Conservation (phyloP, 2,888 invertebrate species). For the Zele albiditarsus region DNA sequence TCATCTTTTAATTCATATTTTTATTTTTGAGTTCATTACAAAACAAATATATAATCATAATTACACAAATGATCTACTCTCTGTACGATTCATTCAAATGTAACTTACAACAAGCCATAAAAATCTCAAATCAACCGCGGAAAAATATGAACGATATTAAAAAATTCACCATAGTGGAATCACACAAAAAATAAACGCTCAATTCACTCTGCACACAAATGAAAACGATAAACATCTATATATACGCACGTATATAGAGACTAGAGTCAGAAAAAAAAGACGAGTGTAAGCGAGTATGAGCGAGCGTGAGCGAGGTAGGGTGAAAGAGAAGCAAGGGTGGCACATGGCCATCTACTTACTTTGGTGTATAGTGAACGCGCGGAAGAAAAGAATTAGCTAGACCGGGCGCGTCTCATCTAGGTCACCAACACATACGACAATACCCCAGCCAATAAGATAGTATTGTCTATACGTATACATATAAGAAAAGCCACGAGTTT, state of each 20-base stretch:
- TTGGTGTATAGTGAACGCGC: conserved; percentile 65
- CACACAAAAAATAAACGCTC: neutral
- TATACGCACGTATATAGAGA: neutral
- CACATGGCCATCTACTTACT: conserved; percentile 71
- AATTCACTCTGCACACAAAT: conserved; percentile 31
- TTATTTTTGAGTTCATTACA: too few relatives aligned
- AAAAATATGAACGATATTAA: conserved; percentile 21
- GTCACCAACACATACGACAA: conserved; percentile 63
- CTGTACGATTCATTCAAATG: too few relatives aligned
- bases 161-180: conserved; percentile 23
- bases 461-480: conserved; percentile 16
- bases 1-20: too few relatives aligned
- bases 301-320: neutral
- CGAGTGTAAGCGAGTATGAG: neutral
- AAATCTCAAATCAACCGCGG: too few relatives aligned
- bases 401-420: conserved; percentile 71
- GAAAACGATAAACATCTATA: conserved; percentile 16
- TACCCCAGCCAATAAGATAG: neutral
- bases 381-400: conserved; percentile 72
- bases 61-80: too few relatives aligned
- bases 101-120: too few relatives aligned
- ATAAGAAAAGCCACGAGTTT: conserved; percentile 27
- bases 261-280: neutral
- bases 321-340: conserved; percentile 44
- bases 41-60: too few relatives aligned